Conservation (phyloP, 1,140 invertebrate species). For the Mya arenaria region DNA sequence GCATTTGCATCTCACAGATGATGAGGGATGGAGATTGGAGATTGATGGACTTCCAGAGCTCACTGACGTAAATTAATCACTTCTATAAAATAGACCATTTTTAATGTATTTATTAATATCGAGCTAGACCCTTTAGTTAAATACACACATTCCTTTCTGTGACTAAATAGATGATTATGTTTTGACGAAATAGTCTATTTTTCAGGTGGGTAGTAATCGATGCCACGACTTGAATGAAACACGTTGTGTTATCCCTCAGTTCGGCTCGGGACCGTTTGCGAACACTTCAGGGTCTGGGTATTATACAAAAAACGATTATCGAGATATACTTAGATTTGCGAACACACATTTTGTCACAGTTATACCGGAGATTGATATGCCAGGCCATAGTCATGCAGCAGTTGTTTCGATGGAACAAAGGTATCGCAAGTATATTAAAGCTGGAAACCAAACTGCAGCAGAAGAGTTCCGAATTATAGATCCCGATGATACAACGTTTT, state of each 20-base stretch:
- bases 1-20: slow-evolving; percentile 79
- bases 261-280: slow-evolving; percentile 72
- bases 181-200: too few species aligned
- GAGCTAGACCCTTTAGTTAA: too few species aligned
- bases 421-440: slow-evolving; percentile 28
- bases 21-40: slow-evolving; percentile 79
- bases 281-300: slow-evolving; percentile 67
- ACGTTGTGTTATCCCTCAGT: slow-evolving; percentile 71
- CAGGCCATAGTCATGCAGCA: slow-evolving; percentile 69
- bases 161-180: too few species aligned
- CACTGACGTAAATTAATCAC: slow-evolving; percentile 74
- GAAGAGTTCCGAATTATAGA: slow-evolving; percentile 58
- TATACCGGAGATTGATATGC: slow-evolving; percentile 72
- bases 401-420: slow-evolving; percentile 63
- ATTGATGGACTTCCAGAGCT: slow-evolving; percentile 76
- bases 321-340: slow-evolving; percentile 61
- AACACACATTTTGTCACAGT: slow-evolving; percentile 59
- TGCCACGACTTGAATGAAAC: slow-evolving; percentile 72
- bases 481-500: slow-evolving; percentile 61
- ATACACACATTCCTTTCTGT: too few species aligned
- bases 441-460: too few species aligned
- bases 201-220: slow-evolving; percentile 72
- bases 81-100: too few species aligned
- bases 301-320: slow-evolving; percentile 61
- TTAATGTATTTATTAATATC: too few species aligned